A percentile compares a stretch with the other conserved stretches of the same genome.
Evolutionary conservation across 2,797 vertebrate genomes (phyloP).

Genomic region (Premnoplex brunnescens): DNA sequence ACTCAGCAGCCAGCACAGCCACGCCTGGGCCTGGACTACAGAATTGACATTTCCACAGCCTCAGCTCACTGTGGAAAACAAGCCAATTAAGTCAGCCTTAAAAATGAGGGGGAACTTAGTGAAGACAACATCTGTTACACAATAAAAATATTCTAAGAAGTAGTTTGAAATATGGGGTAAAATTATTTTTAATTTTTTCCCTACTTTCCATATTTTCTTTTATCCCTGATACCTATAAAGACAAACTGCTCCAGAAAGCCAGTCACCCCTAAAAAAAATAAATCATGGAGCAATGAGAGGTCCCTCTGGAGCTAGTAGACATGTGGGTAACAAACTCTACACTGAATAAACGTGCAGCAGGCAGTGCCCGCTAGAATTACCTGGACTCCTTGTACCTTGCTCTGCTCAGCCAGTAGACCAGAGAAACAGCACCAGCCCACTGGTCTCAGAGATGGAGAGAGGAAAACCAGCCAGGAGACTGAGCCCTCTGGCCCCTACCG

Average conservation of each 20-base stretch:
- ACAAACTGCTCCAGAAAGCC: neutral
- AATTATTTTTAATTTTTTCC: rapidly evolving
- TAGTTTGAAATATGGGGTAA: neutral
- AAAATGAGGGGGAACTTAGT: neutral
- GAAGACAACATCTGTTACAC: neutral
- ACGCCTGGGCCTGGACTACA: neutral
- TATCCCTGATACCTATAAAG: neutral
- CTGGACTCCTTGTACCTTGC: neutral
- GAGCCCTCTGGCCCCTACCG: neutral
- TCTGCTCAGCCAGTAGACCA: neutral
- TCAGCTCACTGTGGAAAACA: neutral
- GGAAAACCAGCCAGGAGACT: neutral
- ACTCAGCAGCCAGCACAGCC: neutral
- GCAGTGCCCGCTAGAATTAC: neutral
- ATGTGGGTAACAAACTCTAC: neutral
- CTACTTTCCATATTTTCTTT: neutral
- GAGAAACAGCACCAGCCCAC: neutral
- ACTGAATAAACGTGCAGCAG: neutral
- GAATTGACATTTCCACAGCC: neutral
- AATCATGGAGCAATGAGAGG: neutral
- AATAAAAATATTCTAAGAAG: neutral
- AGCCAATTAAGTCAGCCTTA: neutral
- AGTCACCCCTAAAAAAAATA: neutral
- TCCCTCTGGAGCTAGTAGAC: neutral
- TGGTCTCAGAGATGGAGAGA: neutral